phyloP scores from a whole-genome alignment of 2,888 invertebrate species.

The Boloria euphrosyne region DNA sequence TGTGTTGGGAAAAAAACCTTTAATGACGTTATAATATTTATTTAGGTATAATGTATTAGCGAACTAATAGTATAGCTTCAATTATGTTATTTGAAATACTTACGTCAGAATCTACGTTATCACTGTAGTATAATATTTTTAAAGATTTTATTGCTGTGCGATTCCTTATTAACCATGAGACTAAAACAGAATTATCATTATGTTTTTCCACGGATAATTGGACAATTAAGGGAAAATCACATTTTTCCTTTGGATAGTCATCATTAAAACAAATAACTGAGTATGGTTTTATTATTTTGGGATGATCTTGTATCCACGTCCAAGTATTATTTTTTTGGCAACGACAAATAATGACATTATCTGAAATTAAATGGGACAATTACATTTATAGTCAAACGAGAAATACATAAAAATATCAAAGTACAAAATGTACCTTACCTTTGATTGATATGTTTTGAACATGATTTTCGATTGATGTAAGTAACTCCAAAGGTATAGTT shows the following conservation, averaged over 20 bases:
- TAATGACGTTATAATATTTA: too few relatives aligned
- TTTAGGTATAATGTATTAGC: too few relatives aligned
- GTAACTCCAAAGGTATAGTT: conserved; percentile 88
- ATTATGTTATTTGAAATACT: conserved; percentile 25
- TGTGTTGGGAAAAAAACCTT: too few relatives aligned
- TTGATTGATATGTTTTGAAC: conserved; percentile 90
- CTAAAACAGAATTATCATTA: conserved; percentile 91
- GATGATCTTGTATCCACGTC: conserved; percentile 96
- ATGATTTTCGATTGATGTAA: conserved; percentile 91
- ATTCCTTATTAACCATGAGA: conserved; percentile 95
- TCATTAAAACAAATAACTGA: conserved; percentile 65
- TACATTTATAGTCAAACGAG: background rate
- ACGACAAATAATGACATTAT: conserved; percentile 93
- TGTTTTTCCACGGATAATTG: conserved; percentile 93
- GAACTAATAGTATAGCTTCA: too few relatives aligned
- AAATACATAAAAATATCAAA: background rate
- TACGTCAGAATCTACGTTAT: conserved; percentile 43
- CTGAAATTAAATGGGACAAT: conserved; percentile 74
- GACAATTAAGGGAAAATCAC: conserved; percentile 88
- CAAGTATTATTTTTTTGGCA: conserved; percentile 95
- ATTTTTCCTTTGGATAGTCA: conserved; percentile 73
- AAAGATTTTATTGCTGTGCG: conserved; percentile 92
- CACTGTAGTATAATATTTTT: conserved; percentile 90
- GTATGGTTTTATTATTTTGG: conserved; percentile 73
- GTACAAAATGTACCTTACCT: conserved; percentile 80